Conservation (phyloP, 2,113 vertebrate genomes). For the Pluvialis apricaria region DNA sequence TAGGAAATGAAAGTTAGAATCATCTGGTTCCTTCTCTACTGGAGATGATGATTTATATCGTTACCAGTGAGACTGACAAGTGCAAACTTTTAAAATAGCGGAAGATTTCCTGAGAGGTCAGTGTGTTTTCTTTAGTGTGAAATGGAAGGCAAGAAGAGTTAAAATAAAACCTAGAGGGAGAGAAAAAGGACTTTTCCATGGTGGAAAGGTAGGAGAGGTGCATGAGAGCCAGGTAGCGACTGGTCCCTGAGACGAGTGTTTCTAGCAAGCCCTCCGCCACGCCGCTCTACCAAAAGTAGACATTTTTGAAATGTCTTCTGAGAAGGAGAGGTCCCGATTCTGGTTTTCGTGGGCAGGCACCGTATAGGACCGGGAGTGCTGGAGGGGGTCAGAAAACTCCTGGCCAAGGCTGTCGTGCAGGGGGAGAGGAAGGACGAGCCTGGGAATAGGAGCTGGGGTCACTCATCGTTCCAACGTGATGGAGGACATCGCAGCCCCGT, state of each 20-base stretch:
- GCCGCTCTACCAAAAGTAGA: neutral
- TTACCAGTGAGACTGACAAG: neutral
- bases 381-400: neutral
- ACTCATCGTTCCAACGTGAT: rapidly evolving
- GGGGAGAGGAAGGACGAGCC: neutral
- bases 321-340: neutral
- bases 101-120: constrained; percentile 9
- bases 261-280: rapidly evolving
- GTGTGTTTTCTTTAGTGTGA: neutral
- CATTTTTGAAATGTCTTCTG: neutral
- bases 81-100: neutral
- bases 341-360: neutral
- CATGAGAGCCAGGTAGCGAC: neutral
- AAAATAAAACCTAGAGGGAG: neutral
- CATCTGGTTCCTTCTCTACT: neutral
- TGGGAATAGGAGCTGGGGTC: neutral
- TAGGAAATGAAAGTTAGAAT: constrained; percentile 55
- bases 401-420: neutral
- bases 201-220: neutral
- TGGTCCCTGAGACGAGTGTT: rapidly evolving
- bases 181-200: neutral
- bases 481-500: rapidly evolving
- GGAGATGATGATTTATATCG: neutral
- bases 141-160: neutral
- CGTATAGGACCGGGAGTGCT: rapidly evolving